Evolutionary conservation across 2,113 vertebrate species (phyloP).

Genomic region (Chaetops frenatus): DNA sequence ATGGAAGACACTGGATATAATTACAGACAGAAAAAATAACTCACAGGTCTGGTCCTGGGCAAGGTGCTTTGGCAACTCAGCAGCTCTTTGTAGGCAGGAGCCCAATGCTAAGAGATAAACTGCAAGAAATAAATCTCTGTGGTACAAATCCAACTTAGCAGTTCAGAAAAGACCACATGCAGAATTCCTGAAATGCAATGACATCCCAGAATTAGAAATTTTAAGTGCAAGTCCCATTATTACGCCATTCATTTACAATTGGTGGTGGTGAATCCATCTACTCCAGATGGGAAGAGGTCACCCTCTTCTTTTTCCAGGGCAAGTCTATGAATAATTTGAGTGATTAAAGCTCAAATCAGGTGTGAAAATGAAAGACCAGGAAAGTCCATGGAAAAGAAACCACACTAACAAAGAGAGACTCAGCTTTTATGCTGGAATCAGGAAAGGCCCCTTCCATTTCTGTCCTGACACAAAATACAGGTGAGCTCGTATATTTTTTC

Average conservation of each 20-base stretch:
- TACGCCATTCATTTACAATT: constrained; percentile 28
- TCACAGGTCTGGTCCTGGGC: background rate
- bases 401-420: background rate
- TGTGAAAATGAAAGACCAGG: background rate
- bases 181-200: background rate
- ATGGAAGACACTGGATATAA: background rate
- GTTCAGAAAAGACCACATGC: fast-evolving
- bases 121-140: background rate
- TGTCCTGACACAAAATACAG: background rate
- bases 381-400: constrained; percentile 4
- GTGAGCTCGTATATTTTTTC: background rate
- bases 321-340: constrained; percentile 40
- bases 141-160: background rate
- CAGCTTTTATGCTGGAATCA: background rate
- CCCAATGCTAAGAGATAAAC: background rate
- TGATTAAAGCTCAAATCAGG: constrained; percentile 54
- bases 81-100: background rate
- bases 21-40: background rate
- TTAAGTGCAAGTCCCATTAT: background rate
- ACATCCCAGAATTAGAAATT: constrained; percentile 2
- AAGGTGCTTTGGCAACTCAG: background rate
- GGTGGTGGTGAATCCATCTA: constrained; percentile 29
- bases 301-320: constrained; percentile 39
- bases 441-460: background rate
- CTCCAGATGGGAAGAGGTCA: constrained; percentile 34